Evolutionary conservation across 2,797 vertebrate genomes (phyloP).

Genomic region (Periparus ater): DNA sequence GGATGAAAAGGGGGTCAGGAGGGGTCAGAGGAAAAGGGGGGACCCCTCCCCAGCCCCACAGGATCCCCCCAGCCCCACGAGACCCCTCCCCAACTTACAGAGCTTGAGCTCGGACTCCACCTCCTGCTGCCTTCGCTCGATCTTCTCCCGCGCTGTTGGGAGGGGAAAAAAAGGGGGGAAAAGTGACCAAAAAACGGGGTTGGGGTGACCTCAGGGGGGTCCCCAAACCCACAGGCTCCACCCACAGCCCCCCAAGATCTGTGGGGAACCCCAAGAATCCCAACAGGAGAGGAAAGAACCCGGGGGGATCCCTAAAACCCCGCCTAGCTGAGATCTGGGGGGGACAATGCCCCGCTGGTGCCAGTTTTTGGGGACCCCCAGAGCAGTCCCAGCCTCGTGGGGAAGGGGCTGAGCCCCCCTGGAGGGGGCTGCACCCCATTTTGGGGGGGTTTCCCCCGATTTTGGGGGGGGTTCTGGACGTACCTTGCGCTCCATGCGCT

Average conservation of each 20-base stretch:
- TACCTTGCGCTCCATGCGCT: not conserved
- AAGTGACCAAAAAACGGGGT: not conserved
- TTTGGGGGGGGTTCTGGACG: not conserved
- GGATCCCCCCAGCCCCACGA: too few species aligned
- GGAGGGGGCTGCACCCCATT: not conserved
- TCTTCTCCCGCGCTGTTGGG: conserved; percentile 87
- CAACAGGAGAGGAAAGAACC: too few species aligned
- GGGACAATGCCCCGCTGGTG: too few species aligned
- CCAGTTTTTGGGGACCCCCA: not conserved
- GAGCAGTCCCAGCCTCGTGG: not conserved
- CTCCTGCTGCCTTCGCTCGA: conserved; percentile 89
- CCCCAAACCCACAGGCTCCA: not conserved
- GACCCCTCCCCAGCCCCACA: not conserved
- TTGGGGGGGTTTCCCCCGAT: not conserved
- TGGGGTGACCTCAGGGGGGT: too few species aligned
- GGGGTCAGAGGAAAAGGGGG: not conserved
- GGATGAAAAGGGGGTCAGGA: not conserved
- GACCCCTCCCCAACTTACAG: conserved; percentile 79
- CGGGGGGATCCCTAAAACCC: too few species aligned
- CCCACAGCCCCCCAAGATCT: not conserved
- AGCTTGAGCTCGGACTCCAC: conserved; percentile 92
- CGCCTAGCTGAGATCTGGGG: not conserved
- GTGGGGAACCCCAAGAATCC: not conserved
- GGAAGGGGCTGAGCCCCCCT: not conserved
- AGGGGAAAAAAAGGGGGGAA: not conserved